phyloP scores from a whole-genome alignment of 2,113 vertebrate genomes.

The Notothenia rossii region DNA sequence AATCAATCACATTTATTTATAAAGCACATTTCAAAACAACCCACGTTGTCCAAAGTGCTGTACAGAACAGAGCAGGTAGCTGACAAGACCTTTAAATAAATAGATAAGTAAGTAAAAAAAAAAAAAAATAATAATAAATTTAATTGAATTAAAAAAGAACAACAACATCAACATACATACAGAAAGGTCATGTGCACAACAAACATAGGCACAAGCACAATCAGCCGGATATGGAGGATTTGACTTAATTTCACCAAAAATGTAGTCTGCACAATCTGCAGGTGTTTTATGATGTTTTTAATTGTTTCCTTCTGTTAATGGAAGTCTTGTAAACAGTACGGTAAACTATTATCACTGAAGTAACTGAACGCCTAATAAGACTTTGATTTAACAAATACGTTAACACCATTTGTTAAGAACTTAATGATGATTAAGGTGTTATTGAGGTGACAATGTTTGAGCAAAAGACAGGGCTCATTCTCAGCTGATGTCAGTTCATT shows the following conservation, averaged over 20 bases:
- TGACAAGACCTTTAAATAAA: no score
- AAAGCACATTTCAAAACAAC: no score
- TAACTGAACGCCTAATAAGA: neutral
- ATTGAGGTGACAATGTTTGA: no score
- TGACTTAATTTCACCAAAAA: neutral
- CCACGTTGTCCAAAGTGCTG: no score
- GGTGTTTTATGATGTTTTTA: neutral
- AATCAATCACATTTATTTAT: no score
- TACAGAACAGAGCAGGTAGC: no score
- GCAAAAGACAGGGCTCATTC: neutral
- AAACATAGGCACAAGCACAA: no score
- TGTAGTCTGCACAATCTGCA: neutral
- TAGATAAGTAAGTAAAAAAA: no score
- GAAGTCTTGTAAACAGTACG: neutral
- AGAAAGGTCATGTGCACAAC: no score
- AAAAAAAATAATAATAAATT: no score
- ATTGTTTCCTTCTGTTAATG: neutral
- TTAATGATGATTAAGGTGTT: neutral
- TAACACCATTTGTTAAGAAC: neutral
- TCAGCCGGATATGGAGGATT: neutral
- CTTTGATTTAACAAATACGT: neutral
- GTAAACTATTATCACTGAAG: neutral
- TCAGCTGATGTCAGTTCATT: conserved; percentile 2
- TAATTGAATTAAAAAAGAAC: no score
- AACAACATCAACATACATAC: no score